A percentile compares a stretch with the other conserved stretches of the same genome.
Evolutionary conservation across 1,140 invertebrate genomes (phyloP).

Genomic region (Panulirus ornatus): DNA sequence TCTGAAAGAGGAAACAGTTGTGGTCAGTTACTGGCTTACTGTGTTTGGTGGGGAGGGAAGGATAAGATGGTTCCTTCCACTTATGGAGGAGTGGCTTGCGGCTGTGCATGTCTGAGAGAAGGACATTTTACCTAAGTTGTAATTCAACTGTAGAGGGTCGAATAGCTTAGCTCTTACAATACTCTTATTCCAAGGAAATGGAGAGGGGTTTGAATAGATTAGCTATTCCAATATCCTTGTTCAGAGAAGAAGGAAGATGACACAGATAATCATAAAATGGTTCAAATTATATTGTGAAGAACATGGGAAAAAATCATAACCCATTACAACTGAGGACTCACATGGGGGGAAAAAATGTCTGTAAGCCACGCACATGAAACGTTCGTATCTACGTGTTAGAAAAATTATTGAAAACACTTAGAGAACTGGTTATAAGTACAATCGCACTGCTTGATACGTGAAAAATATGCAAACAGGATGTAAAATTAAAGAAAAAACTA

Average conservation of each 20-base stretch:
- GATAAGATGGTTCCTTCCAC: background rate
- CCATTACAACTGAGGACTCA: background rate
- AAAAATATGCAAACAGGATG: background rate
- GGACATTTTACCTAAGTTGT: no score
- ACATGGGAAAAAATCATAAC: background rate
- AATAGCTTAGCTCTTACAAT: no score
- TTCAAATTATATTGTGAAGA: no score
- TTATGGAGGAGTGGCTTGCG: no score
- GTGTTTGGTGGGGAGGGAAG: background rate
- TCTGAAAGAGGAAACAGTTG: constrained; percentile 1
- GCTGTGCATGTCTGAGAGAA: no score
- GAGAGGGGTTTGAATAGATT: no score
- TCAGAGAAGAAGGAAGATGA: no score
- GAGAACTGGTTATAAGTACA: background rate
- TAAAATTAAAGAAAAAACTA: background rate
- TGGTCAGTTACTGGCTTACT: background rate
- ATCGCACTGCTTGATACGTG: background rate
- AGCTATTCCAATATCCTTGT: no score
- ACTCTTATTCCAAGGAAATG: no score
- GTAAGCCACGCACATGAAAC: background rate
- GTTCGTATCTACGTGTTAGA: background rate
- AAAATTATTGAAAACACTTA: background rate
- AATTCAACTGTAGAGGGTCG: no score
- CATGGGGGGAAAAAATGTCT: background rate
- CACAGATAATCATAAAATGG: no score